phyloP scores from a whole-genome alignment of 2,888 invertebrate species.

The Trichogramma dendrolimi region DNA sequence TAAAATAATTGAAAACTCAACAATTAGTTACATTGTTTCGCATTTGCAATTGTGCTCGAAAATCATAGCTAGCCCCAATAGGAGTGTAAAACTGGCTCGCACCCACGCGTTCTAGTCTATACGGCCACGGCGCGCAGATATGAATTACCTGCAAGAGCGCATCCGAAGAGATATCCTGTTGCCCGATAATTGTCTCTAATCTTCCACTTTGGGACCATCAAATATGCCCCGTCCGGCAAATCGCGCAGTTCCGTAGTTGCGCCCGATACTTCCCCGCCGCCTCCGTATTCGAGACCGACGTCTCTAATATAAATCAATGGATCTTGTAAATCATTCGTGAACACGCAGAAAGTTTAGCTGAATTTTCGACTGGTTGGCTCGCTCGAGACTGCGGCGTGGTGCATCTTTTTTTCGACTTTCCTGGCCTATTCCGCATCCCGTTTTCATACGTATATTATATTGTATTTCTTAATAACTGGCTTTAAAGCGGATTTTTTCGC shows the following conservation, averaged over 20 bases:
- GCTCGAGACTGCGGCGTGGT: neutral
- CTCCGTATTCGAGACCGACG: slow-evolving; percentile 9
- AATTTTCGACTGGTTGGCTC: neutral
- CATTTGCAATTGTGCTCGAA: neutral
- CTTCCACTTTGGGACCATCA: slow-evolving; percentile 50
- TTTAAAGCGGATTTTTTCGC: neutral
- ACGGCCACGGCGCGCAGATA: neutral
- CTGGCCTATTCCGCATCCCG: slow-evolving; percentile 21
- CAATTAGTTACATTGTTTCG: too few species aligned
- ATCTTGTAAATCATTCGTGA: slow-evolving; percentile 42
- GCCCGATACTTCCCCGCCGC: slow-evolving; percentile 5
- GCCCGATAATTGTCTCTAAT: slow-evolving; percentile 51
- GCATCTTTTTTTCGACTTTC: slow-evolving; percentile 16
- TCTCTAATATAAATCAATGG: slow-evolving; percentile 44
- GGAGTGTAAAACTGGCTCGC: slow-evolving; percentile 24
- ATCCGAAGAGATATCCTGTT: slow-evolving; percentile 43
- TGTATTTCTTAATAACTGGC: slow-evolving; percentile 21
- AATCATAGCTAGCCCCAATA: neutral
- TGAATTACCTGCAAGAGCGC: slow-evolving; percentile 47
- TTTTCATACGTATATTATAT: slow-evolving; percentile 11
- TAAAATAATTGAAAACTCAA: too few species aligned
- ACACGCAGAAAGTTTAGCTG: slow-evolving; percentile 40
- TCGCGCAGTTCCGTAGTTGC: slow-evolving; percentile 9
- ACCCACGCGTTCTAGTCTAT: slow-evolving; percentile 44
- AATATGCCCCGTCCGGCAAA: slow-evolving; percentile 34